phyloP scores from a whole-genome alignment of 2,888 invertebrate species.

The Lepidocyrtoides sp. region DNA sequence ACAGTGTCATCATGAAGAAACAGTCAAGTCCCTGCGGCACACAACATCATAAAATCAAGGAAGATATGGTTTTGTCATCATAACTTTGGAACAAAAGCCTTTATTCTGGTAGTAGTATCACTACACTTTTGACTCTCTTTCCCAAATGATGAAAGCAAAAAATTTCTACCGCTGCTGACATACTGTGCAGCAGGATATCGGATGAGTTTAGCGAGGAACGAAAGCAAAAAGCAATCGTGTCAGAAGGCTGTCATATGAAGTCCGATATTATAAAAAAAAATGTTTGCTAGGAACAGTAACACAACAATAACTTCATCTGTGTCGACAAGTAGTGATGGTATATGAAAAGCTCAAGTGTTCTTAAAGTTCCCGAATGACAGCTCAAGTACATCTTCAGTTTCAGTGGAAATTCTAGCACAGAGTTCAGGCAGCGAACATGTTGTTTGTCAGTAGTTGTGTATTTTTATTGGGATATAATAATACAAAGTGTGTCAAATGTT shows the following conservation, averaged over 20 bases:
- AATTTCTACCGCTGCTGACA: slow-evolving; percentile 8
- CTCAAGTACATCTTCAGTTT: slow-evolving; percentile 54
- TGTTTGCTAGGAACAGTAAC: neutral
- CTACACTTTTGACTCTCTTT: neutral
- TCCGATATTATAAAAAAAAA: slow-evolving; percentile 36
- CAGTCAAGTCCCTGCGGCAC: slow-evolving; percentile 56
- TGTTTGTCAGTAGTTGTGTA: slow-evolving; percentile 6
- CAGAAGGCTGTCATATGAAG: slow-evolving; percentile 44
- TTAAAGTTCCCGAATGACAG: slow-evolving; percentile 42
- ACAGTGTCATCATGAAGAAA: slow-evolving; percentile 24
- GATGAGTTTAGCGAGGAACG: neutral
- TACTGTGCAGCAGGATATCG: neutral
- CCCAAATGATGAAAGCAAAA: slow-evolving; percentile 15
- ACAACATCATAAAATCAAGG: slow-evolving; percentile 10
- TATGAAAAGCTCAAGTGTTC: slow-evolving; percentile 46
- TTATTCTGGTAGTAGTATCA: neutral
- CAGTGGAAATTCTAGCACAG: neutral
- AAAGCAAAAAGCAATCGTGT: slow-evolving; percentile 20
- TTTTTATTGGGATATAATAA: neutral
- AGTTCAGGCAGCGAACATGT: neutral
- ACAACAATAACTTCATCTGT: slow-evolving; percentile 41
- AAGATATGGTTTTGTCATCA: slow-evolving; percentile 48
- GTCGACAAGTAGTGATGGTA: slow-evolving; percentile 43
- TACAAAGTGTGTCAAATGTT: neutral
- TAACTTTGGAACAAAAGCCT: neutral